These are phyloP conservation scores for Periphyllus acericola DNA, from an alignment of 2,888 invertebrate species.

Conservation along the genomic window DNA sequence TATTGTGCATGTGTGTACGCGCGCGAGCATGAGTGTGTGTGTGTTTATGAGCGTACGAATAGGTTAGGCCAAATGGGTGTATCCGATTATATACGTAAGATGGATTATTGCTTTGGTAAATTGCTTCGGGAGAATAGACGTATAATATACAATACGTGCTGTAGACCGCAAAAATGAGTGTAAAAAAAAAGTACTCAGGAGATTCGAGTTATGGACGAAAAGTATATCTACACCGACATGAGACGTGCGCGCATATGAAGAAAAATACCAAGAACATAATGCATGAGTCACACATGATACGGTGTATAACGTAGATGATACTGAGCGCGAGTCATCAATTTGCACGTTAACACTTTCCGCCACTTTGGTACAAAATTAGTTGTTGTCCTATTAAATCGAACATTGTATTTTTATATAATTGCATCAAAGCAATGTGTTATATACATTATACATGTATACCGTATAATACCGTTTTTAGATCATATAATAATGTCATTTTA, in stretches of 20 bases:
- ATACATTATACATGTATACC: background rate
- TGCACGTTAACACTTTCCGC: background rate
- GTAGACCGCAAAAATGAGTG: slow-evolving; percentile 35
- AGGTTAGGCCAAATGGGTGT: slow-evolving; percentile 33
- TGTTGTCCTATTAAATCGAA: background rate
- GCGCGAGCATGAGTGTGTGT: background rate
- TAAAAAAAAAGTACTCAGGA: background rate
- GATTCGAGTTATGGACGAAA: slow-evolving; percentile 10
- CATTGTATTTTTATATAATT: background rate
- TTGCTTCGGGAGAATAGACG: slow-evolving; percentile 9
- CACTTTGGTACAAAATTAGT: background rate
- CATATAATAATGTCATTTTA: slow-evolving; percentile 29
- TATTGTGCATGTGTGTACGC: too few relatives aligned
- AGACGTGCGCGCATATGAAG: background rate
- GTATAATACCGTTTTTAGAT: background rate
- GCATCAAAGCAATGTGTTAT: background rate
- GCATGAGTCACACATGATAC: too few relatives aligned
- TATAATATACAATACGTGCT: background rate
- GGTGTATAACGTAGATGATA: too few relatives aligned
- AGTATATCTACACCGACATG: background rate
- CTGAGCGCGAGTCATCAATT: background rate
- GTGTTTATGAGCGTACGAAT: background rate
- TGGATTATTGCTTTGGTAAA: slow-evolving; percentile 43
- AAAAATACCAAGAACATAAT: too few relatives aligned
- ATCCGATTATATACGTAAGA: background rate